Base-by-base conservation (phyloP, 1,140 invertebrate species). In the Parasteatoda tepidariorum region DNA sequence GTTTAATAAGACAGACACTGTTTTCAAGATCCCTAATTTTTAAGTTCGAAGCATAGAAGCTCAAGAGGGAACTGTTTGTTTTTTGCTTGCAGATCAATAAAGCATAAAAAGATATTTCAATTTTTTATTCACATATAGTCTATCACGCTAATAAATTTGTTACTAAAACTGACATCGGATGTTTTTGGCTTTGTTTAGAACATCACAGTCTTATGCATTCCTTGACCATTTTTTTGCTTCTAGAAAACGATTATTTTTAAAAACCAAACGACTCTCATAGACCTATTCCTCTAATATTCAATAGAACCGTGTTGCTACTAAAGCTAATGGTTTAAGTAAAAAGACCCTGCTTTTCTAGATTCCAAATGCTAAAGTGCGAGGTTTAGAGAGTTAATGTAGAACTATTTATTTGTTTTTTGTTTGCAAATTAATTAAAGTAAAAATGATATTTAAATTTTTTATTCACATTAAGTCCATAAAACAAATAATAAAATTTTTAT, bases 361-460 rank as follows among this genome's bases (percentile, higher is more conserved):
- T 41, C 38, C 34, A 38, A 68, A 33, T 68, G 38, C 41, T 68
- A 68, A 48, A 34, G 66, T 28, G 5, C 66, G 61, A 18, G 31
- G 15, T 18, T 30, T 22, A 48, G 57, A 24, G 55, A 55, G 41
- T 71, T 71, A 54, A 71, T 71, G n/a, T 24, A 26, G 26, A 28
- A 9, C 48, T 71, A 34, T 71, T 71, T 71, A 71, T 71, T 71
- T 71, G 41, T 55, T 71, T 71, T 48, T 48, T 22, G n/a, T n/a
- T n/a, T n/a, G n/a, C n/a, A n/a, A n/a, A n/a, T n/a, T n/a, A n/a
- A n/a, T n/a, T n/a, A n/a, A n/a, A n/a, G n/a, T n/a, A n/a, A n/a
- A n/a, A n/a, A n/a, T n/a, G n/a, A n/a, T n/a, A n/a, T n/a, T n/a
- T n/a, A n/a, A n/a, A n/a, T n/a, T n/a, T n/a, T n/a, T n/a, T n/a